Percentiles rank a stretch among this genome's conserved stretches.
These are phyloP conservation scores for Lagocephalus sceleratus DNA, from an alignment of 2,797 vertebrate genomes.

Conservation along the genomic window DNA sequence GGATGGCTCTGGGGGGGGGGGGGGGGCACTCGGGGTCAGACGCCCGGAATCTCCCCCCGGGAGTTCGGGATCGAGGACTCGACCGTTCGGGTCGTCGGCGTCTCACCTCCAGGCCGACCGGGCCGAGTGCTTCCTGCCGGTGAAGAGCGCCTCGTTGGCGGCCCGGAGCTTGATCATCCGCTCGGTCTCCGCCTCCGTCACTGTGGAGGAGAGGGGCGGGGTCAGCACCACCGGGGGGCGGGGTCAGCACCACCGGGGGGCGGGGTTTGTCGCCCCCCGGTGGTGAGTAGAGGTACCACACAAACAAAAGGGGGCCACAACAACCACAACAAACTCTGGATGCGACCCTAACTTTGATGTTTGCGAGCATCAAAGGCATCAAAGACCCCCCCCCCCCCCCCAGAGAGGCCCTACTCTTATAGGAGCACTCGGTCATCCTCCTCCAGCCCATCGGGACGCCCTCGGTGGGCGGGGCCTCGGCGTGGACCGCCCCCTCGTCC, in stretches of 20 bases:
- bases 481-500: slow-evolving; percentile 10
- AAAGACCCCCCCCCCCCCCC: too few relatives aligned
- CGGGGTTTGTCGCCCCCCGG: not conserved
- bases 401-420: slow-evolving; percentile 57
- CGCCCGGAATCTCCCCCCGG: too few relatives aligned
- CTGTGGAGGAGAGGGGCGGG: slow-evolving; percentile 34
- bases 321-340: too few relatives aligned
- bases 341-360: too few relatives aligned
- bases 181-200: slow-evolving; percentile 71
- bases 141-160: slow-evolving; percentile 72
- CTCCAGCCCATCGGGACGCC: slow-evolving; percentile 69
- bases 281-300: not conserved
- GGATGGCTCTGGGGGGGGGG: slow-evolving; percentile 64
- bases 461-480: slow-evolving; percentile 16
- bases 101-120: slow-evolving; percentile 79
- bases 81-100: too few relatives aligned
- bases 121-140: slow-evolving; percentile 76
- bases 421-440: slow-evolving; percentile 70
- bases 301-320: not conserved
- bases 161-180: slow-evolving; percentile 76
- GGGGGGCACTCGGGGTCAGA: not conserved
- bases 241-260: too few relatives aligned
- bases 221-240: too few relatives aligned
- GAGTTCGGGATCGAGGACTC: too few relatives aligned
- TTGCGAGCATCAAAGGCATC: too few relatives aligned